Evolutionary conservation across 1,140 invertebrate species (phyloP), one percentile per base, ranked within the genome.

Genomic region (Heliothis virescens): DNA sequence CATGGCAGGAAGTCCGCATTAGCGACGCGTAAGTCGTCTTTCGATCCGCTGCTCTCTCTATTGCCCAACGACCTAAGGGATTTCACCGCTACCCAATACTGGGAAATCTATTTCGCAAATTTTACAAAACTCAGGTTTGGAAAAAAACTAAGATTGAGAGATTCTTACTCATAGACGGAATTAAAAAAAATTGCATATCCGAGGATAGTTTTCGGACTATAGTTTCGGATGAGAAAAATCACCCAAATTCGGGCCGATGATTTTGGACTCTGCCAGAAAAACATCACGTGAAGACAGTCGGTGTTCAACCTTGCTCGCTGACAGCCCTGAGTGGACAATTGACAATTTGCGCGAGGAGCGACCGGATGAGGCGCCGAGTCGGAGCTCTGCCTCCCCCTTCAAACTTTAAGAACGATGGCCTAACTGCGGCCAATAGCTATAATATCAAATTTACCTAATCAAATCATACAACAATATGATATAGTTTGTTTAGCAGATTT

Each of bases 341-440:
- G 90, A 88, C 89, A 92, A 92, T 92, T 92, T 90, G 85, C 87
- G 84, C 85, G 82, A 83, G 83, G 75, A 82, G 79, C 82, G 87
- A 89, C 92, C 91, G 92, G 92, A 93, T 92, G 92, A 89, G 89
- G 88, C 89, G 87, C 85, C 86, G 84, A 83, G 85, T 82, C 83
- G 86, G 82, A 75, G 76, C 81, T 85, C 83, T 85, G 79, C 85
- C 90, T 87, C 87, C 91, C 89, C 92, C 86, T 89, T 89, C 87
- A 86, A 87, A 91, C 84, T 90, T 90, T 88, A 91, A 83, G 83
- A 87, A 84, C 85, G 81, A 69, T 85, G 84, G 62, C 82, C 83
- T 84, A 83, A 85, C 81, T 80, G 63, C 75, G 57, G 77, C 83
- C 82, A 82, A 85, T 84, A 57, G 77, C 67, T 83, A 76, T 71